Evolutionary conservation across 2,797 vertebrate species (phyloP), one percentile per base, ranked within the genome.

Genomic region (Diceros bicornis): DNA sequence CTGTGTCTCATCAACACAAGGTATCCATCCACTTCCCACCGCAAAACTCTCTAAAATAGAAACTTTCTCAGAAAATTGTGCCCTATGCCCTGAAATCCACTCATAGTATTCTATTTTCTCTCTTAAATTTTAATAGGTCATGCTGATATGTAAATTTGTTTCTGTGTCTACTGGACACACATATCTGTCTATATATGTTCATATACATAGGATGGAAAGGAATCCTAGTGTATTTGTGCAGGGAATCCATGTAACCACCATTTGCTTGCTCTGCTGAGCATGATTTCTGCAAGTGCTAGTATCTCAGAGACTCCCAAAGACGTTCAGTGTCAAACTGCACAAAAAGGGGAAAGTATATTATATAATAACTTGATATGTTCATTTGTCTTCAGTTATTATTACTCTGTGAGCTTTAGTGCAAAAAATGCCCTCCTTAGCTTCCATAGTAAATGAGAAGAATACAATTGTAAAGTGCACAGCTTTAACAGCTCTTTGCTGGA

Each of bases 381-480:
- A 96, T 98, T 97, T 98, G 37, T 90, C 88, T 95, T 98, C 78
- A 94, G 86, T 97, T 96, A 79, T 81, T 94, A 92, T 44, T 78
- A 8, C 57, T 86, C 79, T 96, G 37, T 92, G 37, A 96, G 62
- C 41, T 97, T 98, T 89, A 81, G 12, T 87, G 96, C 1, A 55
- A 89, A 52, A 92, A 62, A 34, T 27, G 84, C 74, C 91, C 64
- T 96, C 23, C 50, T 4, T 44, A 52, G 4, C 18, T 47, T 91
- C 68, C 79, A 37, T 12, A 75, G 32, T 93, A 97, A 98, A 98
- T 92, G 90, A 98, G 79, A 98, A 97, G 88, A 85, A 93, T 89
- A 95, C 98, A 97, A 97, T 85, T 97, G 94, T 75, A 98, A 98
- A 98, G 95, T 97, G 93, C 93, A 98, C 96, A 97, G 77, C 82